Evolutionary conservation across 1,140 invertebrate species (phyloP), one percentile per base, ranked within the genome.

Genomic region (Polypedilum vanderplanki): DNA sequence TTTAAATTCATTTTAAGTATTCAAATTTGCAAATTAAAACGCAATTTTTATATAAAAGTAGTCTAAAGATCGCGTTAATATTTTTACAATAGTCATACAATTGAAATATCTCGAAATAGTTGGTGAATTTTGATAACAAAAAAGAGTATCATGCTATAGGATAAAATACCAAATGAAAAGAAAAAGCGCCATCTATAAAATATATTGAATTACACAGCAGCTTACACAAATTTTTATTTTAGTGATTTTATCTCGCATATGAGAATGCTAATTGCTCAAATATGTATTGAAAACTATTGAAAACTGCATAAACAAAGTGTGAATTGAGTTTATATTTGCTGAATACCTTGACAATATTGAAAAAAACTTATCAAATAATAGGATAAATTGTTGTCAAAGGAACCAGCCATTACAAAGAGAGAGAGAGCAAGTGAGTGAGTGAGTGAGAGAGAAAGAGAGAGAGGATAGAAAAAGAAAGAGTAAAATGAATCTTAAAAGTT

Each of bases 151-250:
- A 57, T 57, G 46, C 46, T 57, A 57, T 57, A 57, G 46, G 8
- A 46, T 46, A 10, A 46, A n/a, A 57, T 57, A 57, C 9, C 46
- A 57, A n/a, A 15, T 12, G n/a, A 33, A 33, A 33, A 57, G 12
- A 15, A 57, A 57, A 57, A 57, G 46, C 46, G 46, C 46, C 46
- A 12, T 15, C 46, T 57, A 57, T 57, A 57, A 12, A 57, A 57
- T 57, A 57, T 57, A 57, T 57, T 57, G 12, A 57, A 57, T 57
- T 57, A 57, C 46, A 57, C 15, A 57, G n/a, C n/a, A 57, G 65
- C 65, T 70, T 70, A 70, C 65, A 70, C 65, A 70, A 70, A 22
- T 70, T 70, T 70, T 57, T 57, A 15, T 57, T 57, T 57, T n/a
- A 70, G 9, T 18, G 18, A n/a, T 10, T 70, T 70, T 20, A 18